Percentiles rank a stretch among this genome's conserved stretches.
These are phyloP conservation scores for Chamaetylas fuelleborni DNA, from an alignment of 2,113 vertebrate species.

Conservation along the genomic window DNA sequence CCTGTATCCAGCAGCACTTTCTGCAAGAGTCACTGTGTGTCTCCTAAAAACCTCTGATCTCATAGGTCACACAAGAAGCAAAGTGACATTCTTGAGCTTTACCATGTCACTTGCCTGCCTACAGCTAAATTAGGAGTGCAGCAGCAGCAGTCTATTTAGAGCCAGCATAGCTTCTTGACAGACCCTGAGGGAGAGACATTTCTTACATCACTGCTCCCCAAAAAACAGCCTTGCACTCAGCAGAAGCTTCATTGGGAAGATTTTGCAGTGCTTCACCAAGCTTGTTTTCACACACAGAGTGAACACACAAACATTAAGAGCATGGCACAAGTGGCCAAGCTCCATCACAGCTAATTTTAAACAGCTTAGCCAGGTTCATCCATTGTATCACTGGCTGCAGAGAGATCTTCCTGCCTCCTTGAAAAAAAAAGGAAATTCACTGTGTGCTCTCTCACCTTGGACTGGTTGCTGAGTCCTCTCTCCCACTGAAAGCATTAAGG, in stretches of 20 bases:
- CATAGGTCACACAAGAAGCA: constrained; percentile 53
- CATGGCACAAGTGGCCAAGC: background rate
- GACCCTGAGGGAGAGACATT: background rate
- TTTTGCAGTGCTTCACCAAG: background rate
- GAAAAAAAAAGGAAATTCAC: background rate
- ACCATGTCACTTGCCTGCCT: background rate
- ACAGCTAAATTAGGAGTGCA: constrained; percentile 15
- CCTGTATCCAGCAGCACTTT: background rate
- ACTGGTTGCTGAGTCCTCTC: background rate
- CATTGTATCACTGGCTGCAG: accelerated
- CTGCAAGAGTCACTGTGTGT: background rate
- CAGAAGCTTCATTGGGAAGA: background rate
- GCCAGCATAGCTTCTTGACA: background rate
- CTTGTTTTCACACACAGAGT: background rate
- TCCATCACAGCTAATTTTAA: background rate
- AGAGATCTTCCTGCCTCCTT: background rate
- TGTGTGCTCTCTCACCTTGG: background rate
- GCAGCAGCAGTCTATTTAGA: constrained; percentile 2
- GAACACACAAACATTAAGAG: background rate
- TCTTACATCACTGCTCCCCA: background rate
- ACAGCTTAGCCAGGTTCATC: background rate
- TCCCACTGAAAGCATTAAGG: background rate
- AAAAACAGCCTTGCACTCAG: background rate
- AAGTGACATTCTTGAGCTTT: constrained; percentile 41
- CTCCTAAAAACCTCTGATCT: constrained; percentile 32